Percentiles rank a stretch among this genome's conserved stretches.
Conservation (phyloP, 1,140 invertebrate species). For the Rhagoletis pomonella region DNA sequence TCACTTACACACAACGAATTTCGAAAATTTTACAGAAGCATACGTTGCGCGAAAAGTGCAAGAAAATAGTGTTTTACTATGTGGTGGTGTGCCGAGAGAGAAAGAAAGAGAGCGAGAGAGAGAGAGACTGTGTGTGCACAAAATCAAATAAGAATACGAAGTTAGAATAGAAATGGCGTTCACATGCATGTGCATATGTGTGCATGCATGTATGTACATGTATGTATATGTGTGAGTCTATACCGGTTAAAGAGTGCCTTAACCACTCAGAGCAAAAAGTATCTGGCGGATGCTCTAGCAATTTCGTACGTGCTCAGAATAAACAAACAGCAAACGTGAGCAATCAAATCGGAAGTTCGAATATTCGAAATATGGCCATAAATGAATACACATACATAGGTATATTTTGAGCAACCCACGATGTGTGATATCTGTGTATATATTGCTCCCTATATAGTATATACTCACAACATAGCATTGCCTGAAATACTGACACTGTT, state of each 20-base stretch:
- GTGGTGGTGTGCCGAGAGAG: too few species aligned
- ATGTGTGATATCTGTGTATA: neutral
- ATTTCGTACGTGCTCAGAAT: conserved; percentile 28
- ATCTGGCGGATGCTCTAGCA: neutral
- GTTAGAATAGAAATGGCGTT: neutral
- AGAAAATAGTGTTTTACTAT: too few species aligned
- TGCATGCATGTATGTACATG: neutral
- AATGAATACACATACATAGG: neutral
- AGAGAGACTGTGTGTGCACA: neutral
- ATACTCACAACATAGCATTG: neutral
- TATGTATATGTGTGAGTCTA: too few species aligned
- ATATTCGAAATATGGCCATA: conserved; percentile 5
- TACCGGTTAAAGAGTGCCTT: neutral
- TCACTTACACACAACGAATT: neutral
- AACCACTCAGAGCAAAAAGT: neutral
- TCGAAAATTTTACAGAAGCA: neutral
- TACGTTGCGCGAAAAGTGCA: too few species aligned
- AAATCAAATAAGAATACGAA: conserved; percentile 31
- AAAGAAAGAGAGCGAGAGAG: neutral
- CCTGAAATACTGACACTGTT: neutral
- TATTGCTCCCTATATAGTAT: conserved; percentile 14
- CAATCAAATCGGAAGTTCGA: conserved; percentile 35
- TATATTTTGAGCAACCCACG: neutral
- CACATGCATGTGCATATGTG: neutral
- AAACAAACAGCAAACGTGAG: conserved; percentile 29